Base-by-base conservation (phyloP, 2,113 vertebrate genomes). In the Pseudolaguvia tuberculata region DNA sequence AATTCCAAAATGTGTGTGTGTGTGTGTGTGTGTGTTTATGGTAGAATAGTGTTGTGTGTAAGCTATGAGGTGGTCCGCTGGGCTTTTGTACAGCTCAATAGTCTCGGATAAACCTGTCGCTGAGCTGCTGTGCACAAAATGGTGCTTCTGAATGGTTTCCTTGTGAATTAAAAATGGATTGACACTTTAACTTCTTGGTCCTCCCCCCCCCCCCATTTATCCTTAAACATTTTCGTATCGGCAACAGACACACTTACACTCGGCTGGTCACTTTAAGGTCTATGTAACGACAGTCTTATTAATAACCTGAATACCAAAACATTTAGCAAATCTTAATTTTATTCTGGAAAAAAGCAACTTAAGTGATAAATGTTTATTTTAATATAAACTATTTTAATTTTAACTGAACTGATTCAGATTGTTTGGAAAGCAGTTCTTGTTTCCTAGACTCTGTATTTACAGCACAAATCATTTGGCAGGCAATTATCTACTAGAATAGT, bases 121-220 rank as follows among this genome's bases (percentile, higher is more conserved):
- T 71, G 73, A 55, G 70, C 56, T 48, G 35, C 71, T 73, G 39
- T 73, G 74, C 57, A 70, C 72, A 48, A 18, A 27, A 1, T 56
- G n/a, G 59, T 45, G 56, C 73, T 72, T 80, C 73, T 57, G 62
- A 80, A 57, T 68, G 50, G n/a, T 35, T 75, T 76, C 29, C 20
- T 80, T 61, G 71, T 63, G 39, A 76, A 70, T 77, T 73, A 77
- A 80, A 80, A 75, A 47, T 48, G 3, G 45, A 15, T 52, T 58
- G 59, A 57, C 45, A 27, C 23, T 67, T 67, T 15, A 45, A 9
- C 5, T 52, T 45, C 21, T 1, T 20, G 25, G 27, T 53, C 15
- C 20, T 4, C 2, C 42, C 18, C 3, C 21, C 42, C 4, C 1
- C 7, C 5, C 5, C 1, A 6, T 13, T 5, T 25, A 20, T 2